phyloP scores from a whole-genome alignment of 2,797 vertebrate genomes.

The Sebastolobus alascanus region DNA sequence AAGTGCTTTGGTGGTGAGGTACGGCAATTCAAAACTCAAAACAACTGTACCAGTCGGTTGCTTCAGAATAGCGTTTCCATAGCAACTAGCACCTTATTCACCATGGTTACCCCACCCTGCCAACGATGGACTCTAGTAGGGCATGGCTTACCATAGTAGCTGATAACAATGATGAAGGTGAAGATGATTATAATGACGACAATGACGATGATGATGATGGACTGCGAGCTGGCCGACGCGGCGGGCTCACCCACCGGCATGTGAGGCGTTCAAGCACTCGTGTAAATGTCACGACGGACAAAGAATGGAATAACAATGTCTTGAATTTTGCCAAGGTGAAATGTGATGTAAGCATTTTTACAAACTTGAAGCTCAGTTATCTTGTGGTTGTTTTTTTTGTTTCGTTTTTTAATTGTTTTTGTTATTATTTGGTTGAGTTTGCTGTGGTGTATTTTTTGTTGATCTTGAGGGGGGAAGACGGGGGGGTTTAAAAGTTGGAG shows the following conservation, averaged over 20 bases:
- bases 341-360: slow-evolving; percentile 79
- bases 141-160: slow-evolving; percentile 72
- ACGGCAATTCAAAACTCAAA: slow-evolving; percentile 53
- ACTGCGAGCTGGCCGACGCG: slow-evolving; percentile 33
- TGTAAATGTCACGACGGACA: slow-evolving; percentile 68
- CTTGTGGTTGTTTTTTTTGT: slow-evolving; percentile 55
- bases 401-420: slow-evolving; percentile 13
- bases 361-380: slow-evolving; percentile 80
- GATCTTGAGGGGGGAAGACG: slow-evolving; percentile 27
- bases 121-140: slow-evolving; percentile 65
- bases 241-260: slow-evolving; percentile 42
- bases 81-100: slow-evolving; percentile 84
- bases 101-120: slow-evolving; percentile 75
- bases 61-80: slow-evolving; percentile 78
- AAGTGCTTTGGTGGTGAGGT: slow-evolving; percentile 77
- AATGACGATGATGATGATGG: slow-evolving; percentile 44
- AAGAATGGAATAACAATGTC: slow-evolving; percentile 68
- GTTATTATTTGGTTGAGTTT: slow-evolving; percentile 62
- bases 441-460: slow-evolving; percentile 71
- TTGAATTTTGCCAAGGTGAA: slow-evolving; percentile 66
- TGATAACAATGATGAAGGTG: slow-evolving; percentile 62
- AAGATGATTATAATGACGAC: slow-evolving; percentile 24
- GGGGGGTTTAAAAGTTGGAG: slow-evolving; percentile 27
- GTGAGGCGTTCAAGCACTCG: slow-evolving; percentile 63
- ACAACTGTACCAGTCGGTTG: slow-evolving; percentile 64